A percentile compares a stretch with the other conserved stretches of the same genome.
Evolutionary conservation across 2,888 invertebrate genomes (phyloP).

Genomic region (Rhingia campestris): DNA sequence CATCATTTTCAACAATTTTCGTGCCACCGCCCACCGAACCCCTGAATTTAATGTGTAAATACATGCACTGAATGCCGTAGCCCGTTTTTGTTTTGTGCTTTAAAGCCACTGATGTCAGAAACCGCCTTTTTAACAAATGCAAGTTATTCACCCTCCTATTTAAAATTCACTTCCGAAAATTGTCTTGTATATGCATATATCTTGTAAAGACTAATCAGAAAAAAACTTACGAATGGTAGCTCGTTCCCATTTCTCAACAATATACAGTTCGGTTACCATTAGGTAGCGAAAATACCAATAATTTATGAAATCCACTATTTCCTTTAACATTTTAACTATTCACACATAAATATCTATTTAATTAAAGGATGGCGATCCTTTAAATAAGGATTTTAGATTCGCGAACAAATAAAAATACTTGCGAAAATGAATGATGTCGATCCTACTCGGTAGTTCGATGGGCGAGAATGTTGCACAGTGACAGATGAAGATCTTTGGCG

Average conservation of each 20-base stretch:
- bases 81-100: too few relatives aligned
- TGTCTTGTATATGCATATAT: too few relatives aligned
- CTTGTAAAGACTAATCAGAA: too few relatives aligned
- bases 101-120: too few relatives aligned
- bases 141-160: too few relatives aligned
- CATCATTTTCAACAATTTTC: too few relatives aligned
- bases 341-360: background rate
- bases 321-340: conserved; percentile 78
- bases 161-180: too few relatives aligned
- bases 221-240: conserved; percentile 85
- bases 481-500: conserved; percentile 41
- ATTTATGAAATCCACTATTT: conserved; percentile 84
- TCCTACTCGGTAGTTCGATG: background rate
- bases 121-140: too few relatives aligned
- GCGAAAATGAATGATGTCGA: conserved; percentile 14
- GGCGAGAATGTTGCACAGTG: background rate
- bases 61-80: too few relatives aligned
- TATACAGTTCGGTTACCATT: conserved; percentile 88
- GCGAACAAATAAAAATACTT: background rate
- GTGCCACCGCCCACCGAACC: too few relatives aligned
- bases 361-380: background rate
- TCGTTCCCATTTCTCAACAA: conserved; percentile 89
- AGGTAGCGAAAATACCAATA: conserved; percentile 89
- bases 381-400: background rate
- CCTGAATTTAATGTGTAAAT: too few relatives aligned